Base-by-base conservation (phyloP, 1,140 invertebrate genomes). In the Vanessa tameamea region DNA sequence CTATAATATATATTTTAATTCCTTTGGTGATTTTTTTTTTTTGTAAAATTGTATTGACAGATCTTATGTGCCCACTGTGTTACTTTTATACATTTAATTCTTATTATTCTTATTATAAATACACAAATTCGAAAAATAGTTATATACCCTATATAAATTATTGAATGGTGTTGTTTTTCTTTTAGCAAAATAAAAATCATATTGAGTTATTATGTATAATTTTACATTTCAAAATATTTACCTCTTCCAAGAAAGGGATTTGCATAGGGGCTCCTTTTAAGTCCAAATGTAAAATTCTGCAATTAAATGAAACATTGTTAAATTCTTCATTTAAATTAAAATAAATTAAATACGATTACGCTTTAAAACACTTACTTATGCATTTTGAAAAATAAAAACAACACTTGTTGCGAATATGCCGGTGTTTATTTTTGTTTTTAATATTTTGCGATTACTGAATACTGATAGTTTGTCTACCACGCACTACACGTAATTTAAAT, bases 221-320 rank as follows among this genome's bases (percentile, higher is more conserved):
- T 31, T 31, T 31, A 31, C 26, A 31, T 31, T 12, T 26, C 23
- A 59, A 59, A 59, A 50, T 23, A 78, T 73, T 79, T 81, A 89
- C 87, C 82, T 85, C 71, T 74, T 86, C 83, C 43, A 91, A 76
- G 77, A 87, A 91, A 8, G 73, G 37, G 4, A 88, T 47, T 78
- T 85, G 86, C 13, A 81, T 76, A 26, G 89, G 89, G 51, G 89
- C 87, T 8, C 87, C 89, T 82, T 91, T 91, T 11, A 89, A 79
- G 80, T 91, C 89, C 37, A 91, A 83, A 74, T 91, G 89, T 3
- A 91, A 85, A 64, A 91, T 87, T 76, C 89, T 91, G 77, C 8
- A 80, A 85, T 73, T 8, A 43, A 59, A 47, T n/a, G 26, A 3
- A 31, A 16, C 31, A 6, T 53, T 26, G 16, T 37, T 12, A 15